Evolutionary conservation across 2,113 vertebrate species (phyloP).

Genomic region (Hystrix brachyura): DNA sequence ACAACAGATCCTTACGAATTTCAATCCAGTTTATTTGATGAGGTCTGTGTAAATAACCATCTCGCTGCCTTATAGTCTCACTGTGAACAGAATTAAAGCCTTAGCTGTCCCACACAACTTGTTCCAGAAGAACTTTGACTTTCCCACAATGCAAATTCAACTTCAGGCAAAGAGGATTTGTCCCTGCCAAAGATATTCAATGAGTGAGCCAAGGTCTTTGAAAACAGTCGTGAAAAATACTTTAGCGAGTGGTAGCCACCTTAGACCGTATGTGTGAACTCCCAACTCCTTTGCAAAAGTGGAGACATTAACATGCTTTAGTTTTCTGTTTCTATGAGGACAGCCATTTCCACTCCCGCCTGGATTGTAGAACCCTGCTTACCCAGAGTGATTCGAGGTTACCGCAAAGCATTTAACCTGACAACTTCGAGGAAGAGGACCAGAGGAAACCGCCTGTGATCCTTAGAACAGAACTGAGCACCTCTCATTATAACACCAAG

Average conservation of each 20-base stretch:
- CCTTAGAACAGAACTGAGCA: neutral
- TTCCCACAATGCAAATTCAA: slow-evolving; percentile 3
- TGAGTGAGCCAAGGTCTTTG: neutral
- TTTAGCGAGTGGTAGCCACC: neutral
- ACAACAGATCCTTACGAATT: neutral
- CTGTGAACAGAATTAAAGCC: neutral
- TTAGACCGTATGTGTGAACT: neutral
- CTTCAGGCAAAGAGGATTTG: neutral
- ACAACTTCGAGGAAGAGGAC: neutral
- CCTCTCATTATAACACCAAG: neutral
- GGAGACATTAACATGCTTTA: neutral
- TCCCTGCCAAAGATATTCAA: neutral
- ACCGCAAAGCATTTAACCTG: neutral
- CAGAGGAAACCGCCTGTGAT: neutral
- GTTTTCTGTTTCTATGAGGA: neutral
- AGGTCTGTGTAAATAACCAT: neutral
- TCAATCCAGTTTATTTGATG: neutral
- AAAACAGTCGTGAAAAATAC: neutral
- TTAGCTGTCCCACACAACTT: neutral
- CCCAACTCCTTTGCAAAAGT: neutral
- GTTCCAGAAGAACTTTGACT: neutral
- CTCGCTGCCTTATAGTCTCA: neutral
- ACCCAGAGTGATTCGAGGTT: neutral
- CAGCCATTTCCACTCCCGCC: neutral
- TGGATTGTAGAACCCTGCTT: neutral